Evolutionary conservation across 2,797 vertebrate species (phyloP).

Genomic region (Notolepis coatsorum): DNA sequence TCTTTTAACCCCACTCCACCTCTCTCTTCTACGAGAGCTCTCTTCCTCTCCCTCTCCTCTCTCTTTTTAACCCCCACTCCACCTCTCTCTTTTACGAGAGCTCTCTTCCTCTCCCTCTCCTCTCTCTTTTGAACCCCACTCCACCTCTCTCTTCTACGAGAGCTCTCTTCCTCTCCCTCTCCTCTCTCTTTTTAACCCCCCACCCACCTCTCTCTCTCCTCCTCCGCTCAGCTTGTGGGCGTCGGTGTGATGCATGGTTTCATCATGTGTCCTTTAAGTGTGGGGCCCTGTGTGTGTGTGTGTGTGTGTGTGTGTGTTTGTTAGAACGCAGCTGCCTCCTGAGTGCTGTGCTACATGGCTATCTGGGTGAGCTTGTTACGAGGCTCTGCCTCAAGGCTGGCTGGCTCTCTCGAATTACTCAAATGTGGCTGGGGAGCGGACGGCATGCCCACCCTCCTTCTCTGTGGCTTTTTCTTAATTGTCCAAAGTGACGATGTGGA

Average conservation of each 20-base stretch:
- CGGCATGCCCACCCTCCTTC: conserved; percentile 43
- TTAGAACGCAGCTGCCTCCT: conserved; percentile 70
- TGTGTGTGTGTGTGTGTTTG: conserved; percentile 54
- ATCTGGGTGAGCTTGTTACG: conserved; percentile 69
- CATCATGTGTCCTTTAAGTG: conserved; percentile 14
- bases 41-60: conserved; percentile 13
- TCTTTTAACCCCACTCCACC: conserved; percentile 5
- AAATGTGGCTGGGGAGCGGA: conserved; percentile 41
- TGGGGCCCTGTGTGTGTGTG: not conserved
- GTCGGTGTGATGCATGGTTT: conserved; percentile 32
- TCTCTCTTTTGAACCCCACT: conserved; percentile 17
- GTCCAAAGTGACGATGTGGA: no score
- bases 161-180: conserved; percentile 44
- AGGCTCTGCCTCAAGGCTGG: conserved; percentile 61
- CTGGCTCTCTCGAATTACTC: conserved; percentile 71
- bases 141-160: not conserved
- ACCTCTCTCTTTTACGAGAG: conserved; percentile 45
- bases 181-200: conserved; percentile 19
- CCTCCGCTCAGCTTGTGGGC: conserved; percentile 16
- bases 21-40: no score
- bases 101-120: conserved; percentile 50
- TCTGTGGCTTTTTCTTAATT: conserved; percentile 56
- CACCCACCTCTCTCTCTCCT: not conserved
- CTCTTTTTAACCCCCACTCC: no score
- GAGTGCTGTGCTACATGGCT: conserved; percentile 37